These are phyloP conservation scores for Cheumatopsyche charites DNA, from an alignment of 1,140 invertebrate genomes.

Conservation along the genomic window DNA sequence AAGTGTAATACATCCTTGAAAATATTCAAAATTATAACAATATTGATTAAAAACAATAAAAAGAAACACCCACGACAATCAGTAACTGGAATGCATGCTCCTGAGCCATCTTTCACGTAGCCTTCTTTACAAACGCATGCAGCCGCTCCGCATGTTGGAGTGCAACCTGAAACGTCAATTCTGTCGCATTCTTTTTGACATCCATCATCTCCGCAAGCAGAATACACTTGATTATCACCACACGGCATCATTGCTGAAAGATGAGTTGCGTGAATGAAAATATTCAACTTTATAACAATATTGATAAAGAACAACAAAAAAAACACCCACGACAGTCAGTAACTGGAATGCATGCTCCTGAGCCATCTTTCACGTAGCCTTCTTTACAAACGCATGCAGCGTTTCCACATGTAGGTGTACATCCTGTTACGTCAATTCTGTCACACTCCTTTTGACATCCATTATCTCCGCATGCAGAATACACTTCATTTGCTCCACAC, in stretches of 20 bases:
- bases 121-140: not conserved
- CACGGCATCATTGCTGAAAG: not conserved
- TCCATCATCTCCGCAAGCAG: not conserved
- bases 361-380: not conserved
- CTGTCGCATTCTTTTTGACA: constrained; percentile 1
- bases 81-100: not conserved
- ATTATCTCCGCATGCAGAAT: not conserved
- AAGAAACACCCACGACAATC: not conserved
- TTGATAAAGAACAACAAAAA: not conserved
- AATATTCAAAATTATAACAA: too few species aligned
- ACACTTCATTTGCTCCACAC: not conserved
- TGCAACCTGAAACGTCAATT: not conserved
- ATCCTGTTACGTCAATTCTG: not conserved
- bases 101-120: not conserved
- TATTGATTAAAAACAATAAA: not conserved
- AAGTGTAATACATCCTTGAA: not conserved
- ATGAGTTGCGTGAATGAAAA: not conserved
- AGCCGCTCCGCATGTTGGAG: not conserved
- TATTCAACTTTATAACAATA: too few species aligned
- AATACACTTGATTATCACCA: not conserved
- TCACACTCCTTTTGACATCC: not conserved
- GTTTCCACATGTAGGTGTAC: not conserved
- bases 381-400: not conserved
- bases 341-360: not conserved
- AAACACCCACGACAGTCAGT: not conserved